These are phyloP conservation scores for Tetragnatha versicolor DNA, from an alignment of 1,140 invertebrate species.

Conservation along the genomic window DNA sequence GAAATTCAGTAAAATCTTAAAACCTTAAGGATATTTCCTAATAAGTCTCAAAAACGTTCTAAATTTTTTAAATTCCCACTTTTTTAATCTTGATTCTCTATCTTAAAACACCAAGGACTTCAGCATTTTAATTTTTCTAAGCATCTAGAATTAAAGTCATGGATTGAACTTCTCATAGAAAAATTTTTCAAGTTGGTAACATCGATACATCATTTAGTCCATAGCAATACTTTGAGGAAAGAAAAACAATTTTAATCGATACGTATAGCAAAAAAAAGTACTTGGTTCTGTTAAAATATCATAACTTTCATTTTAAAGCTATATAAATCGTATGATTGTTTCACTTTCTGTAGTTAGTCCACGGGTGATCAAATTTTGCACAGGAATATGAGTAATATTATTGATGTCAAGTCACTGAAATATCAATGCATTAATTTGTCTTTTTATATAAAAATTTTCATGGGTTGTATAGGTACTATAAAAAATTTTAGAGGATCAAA, in stretches of 20 bases:
- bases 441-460: no score
- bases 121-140: neutral
- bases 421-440: no score
- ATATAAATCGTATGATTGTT: no score
- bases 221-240: neutral
- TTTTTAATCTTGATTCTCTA: neutral
- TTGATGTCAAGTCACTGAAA: no score
- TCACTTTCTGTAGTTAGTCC: no score
- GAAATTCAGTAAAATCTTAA: neutral
- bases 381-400: no score
- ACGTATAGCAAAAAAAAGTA: neutral
- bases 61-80: neutral
- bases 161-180: neutral
- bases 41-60: neutral
- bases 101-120: neutral
- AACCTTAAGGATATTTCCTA: neutral
- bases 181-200: constrained; percentile 11
- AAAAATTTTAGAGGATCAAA: no score
- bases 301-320: no score
- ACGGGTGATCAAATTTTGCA: no score
- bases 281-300: neutral
- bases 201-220: neutral
- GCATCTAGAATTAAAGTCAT: neutral
- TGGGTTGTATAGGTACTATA: no score
- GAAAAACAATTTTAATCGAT: neutral